Evolutionary conservation across 2,113 vertebrate genomes (phyloP).

Genomic region (Pomatostomus ruficeps): DNA sequence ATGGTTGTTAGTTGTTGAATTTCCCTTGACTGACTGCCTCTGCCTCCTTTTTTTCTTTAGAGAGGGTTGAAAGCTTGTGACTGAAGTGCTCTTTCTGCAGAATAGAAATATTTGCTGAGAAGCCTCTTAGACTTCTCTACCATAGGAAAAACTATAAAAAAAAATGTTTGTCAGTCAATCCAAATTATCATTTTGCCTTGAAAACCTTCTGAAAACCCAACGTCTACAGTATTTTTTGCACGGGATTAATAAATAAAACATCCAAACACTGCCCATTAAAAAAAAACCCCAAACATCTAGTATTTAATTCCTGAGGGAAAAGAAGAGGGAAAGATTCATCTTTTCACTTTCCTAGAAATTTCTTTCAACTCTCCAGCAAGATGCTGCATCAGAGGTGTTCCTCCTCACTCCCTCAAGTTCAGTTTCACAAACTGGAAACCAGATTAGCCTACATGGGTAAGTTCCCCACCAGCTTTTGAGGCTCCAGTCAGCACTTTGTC

Average conservation of each 20-base stretch:
- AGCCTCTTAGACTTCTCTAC: neutral
- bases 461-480: neutral
- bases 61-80: neutral
- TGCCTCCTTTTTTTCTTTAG: neutral
- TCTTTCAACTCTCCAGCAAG: neutral
- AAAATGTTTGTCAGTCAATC: neutral
- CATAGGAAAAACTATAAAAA: neutral
- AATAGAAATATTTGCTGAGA: neutral
- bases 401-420: neutral
- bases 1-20: neutral
- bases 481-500: neutral
- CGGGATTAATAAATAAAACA: conserved; percentile 6
- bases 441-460: neutral
- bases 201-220: neutral
- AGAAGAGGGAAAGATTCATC: neutral
- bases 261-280: neutral
- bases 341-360: neutral
- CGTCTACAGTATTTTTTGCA: neutral
- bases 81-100: neutral
- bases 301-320: neutral
- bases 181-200: neutral
- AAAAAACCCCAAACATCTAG: neutral
- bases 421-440: neutral
- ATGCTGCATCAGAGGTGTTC: neutral
- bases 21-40: neutral